Base-by-base conservation (phyloP, 2,888 invertebrate species). In the Meloe dianella region DNA sequence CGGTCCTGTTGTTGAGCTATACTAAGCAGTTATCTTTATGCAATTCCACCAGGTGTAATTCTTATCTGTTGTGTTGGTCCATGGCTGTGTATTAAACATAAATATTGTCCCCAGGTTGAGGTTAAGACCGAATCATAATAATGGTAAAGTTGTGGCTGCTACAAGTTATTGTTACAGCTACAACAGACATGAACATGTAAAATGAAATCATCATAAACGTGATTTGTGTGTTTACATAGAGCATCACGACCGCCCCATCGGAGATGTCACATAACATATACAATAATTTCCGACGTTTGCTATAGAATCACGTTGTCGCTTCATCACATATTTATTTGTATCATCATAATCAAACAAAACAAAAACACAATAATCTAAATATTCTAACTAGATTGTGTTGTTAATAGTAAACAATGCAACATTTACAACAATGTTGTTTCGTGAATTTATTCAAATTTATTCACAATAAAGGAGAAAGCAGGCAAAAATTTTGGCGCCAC, bases 201-300 rank as follows among this genome's bases (percentile, higher is more conserved):
- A 81, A 81, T 80, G 80, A 80, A 81, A 80, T 81, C 79, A 79
- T 80, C 80, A 80, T 77, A 79, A 81, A 80, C 79, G 79, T 80
- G 81, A 81, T 80, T 79, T 79, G 78, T 79, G 72, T 74, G 78
- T 77, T 75, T 77, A 77, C 71, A 72, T 76, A 75, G 73, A 72
- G 71, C 75, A 79, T 80, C 80, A 80, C 80, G 79, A 80, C 75
- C 75, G 73, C 68, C 74, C 76, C 73, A 74, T 74, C 76, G 70
- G 61, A 75, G 74, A 73, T 78, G 78, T 76, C 77, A 74, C 72
- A 71, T 68, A 66, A 74, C 20, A 51, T 51, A 22, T 51, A 51
- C 22, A 74, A 71, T 69, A 75, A 79, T 79, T 80, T 80, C 79
- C 80, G 77, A 79, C 78, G 78, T 47, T 62, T 24, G 5, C n/a